phyloP scores from a whole-genome alignment of 2,797 vertebrate species.

The Hipposideros larvatus region DNA sequence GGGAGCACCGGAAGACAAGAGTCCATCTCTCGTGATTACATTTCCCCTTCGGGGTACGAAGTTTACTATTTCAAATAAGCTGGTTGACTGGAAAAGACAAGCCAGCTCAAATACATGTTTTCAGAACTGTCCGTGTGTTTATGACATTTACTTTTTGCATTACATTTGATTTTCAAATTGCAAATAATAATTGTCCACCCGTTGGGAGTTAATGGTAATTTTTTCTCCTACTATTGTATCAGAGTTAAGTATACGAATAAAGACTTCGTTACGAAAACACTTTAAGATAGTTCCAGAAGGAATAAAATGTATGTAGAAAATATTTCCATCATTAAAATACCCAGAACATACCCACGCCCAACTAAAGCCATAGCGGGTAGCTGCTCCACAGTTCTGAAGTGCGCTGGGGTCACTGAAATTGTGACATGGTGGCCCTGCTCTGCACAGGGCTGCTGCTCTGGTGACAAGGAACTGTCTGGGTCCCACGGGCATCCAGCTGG shows the following conservation, averaged over 20 bases:
- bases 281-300: neutral
- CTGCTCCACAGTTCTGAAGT: neutral
- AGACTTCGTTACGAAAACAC: neutral
- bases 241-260: neutral
- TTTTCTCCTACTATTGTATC: neutral
- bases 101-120: neutral
- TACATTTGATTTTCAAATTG: neutral
- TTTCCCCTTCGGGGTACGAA: neutral
- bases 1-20: neutral
- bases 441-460: neutral
- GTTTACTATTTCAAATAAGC: neutral
- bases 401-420: neutral
- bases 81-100: neutral
- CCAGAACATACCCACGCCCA: neutral
- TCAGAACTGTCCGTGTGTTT: neutral
- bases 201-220: neutral
- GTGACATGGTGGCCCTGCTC: neutral
- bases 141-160: neutral
- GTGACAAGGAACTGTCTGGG: neutral
- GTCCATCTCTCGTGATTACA: neutral
- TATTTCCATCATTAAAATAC: neutral
- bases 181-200: neutral
- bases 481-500: neutral
- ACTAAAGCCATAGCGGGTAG: rapidly evolving
- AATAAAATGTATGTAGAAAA: neutral